A percentile compares a stretch with the other conserved stretches of the same genome.
Conservation (phyloP, 1,140 invertebrate genomes). For the Cotesia glomerata region DNA sequence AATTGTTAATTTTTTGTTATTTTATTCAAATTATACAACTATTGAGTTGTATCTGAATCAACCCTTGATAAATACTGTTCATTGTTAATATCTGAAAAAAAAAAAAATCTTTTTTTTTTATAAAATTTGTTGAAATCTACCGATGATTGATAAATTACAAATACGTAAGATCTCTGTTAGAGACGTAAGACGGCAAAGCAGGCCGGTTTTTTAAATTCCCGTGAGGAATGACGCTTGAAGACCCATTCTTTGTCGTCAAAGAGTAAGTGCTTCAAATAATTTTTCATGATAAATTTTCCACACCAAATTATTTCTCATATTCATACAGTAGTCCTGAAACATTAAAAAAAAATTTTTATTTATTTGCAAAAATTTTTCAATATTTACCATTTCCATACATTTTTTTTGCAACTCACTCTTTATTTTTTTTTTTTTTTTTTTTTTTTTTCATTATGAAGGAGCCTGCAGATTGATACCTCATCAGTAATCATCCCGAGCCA, state of each 20-base stretch:
- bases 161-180: constrained; percentile 44
- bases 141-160: constrained; percentile 53
- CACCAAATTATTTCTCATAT: too few species aligned
- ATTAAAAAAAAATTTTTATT: background rate
- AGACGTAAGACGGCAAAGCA: constrained; percentile 57
- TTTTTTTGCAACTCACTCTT: too few species aligned
- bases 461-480: too few species aligned
- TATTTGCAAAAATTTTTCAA: too few species aligned
- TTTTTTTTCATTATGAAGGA: too few species aligned
- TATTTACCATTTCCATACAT: background rate
- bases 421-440: too few species aligned
- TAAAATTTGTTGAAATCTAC: constrained; percentile 42
- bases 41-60: background rate
- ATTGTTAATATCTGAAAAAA: too few species aligned
- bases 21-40: background rate
- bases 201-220: constrained; percentile 56
- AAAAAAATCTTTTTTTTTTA: background rate
- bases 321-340: background rate
- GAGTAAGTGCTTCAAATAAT: constrained; percentile 74
- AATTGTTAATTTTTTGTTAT: too few species aligned
- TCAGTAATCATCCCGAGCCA: too few species aligned
- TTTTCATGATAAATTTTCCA: too few species aligned
- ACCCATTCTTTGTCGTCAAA: constrained; percentile 94
- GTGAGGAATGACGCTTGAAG: constrained; percentile 87
- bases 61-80: background rate